phyloP scores from a whole-genome alignment of 2,888 invertebrate species.

The Lasioglossum calceatum region DNA sequence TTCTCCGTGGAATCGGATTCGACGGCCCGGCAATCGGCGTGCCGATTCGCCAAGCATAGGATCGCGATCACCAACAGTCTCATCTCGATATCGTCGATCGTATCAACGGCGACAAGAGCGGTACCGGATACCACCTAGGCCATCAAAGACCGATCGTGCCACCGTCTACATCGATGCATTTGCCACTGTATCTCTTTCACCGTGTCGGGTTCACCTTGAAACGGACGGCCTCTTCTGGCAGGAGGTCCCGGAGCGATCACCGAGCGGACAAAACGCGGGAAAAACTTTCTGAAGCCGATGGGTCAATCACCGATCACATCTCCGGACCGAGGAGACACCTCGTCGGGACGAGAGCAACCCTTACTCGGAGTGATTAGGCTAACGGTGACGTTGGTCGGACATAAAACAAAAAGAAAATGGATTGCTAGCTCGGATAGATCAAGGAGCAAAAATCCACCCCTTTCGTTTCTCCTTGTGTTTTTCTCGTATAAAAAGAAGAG shows the following conservation, averaged over 20 bases:
- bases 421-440: background rate
- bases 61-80: slow-evolving; percentile 66
- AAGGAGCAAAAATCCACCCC: background rate
- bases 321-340: slow-evolving; percentile 8
- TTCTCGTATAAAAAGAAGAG: background rate
- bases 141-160: slow-evolving; percentile 63
- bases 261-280: slow-evolving; percentile 37
- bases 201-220: background rate
- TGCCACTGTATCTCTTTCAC: slow-evolving; percentile 48
- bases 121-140: slow-evolving; percentile 41
- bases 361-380: background rate
- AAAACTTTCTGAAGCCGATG: background rate
- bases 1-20: slow-evolving; percentile 39
- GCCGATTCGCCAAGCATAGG: slow-evolving; percentile 63
- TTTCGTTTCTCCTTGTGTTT: background rate
- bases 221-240: background rate
- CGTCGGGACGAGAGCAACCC: background rate
- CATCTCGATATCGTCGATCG: slow-evolving; percentile 69
- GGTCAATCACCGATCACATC: slow-evolving; percentile 56
- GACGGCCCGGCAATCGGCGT: slow-evolving; percentile 61
- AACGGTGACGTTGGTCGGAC: background rate
- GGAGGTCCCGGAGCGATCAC: background rate
- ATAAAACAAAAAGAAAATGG: background rate
- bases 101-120: slow-evolving; percentile 26
- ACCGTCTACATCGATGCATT: slow-evolving; percentile 61